These are phyloP conservation scores for Silurus aristotelis DNA, from an alignment of 2,797 vertebrate species.

Conservation along the genomic window DNA sequence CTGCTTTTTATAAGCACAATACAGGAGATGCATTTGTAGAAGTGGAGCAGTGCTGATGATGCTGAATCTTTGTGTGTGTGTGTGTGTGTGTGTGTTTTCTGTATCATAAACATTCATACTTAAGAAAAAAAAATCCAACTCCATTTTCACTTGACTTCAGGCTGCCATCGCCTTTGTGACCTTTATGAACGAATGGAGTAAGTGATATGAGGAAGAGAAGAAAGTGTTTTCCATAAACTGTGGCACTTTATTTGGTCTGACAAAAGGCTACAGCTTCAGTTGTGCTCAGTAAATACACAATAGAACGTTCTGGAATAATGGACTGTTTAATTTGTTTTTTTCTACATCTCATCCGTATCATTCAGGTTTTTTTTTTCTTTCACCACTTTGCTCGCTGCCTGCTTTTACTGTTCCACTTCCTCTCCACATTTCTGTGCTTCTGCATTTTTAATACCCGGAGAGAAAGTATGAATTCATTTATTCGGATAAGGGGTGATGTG, in stretches of 20 bases:
- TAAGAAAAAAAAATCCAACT: neutral
- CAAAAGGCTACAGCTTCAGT: constrained; percentile 22
- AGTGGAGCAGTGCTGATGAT: neutral
- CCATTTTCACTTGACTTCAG: constrained; percentile 22
- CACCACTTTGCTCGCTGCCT: constrained; percentile 19
- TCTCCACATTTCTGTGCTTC: neutral
- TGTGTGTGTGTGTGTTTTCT: constrained; percentile 10
- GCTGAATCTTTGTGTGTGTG: constrained; percentile 11
- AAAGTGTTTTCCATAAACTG: constrained; percentile 6
- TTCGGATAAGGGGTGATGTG: constrained; percentile 16
- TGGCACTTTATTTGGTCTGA: constrained; percentile 6
- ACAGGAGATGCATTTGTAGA: neutral
- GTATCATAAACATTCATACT: neutral
- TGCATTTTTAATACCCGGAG: neutral
- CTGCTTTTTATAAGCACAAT: neutral
- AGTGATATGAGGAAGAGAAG: constrained; percentile 5
- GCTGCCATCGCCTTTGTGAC: constrained; percentile 9
- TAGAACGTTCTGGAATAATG: constrained; percentile 34
- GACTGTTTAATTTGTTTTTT: constrained; percentile 41
- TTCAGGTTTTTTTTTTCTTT: constrained; percentile 19
- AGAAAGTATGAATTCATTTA: constrained; percentile 1
- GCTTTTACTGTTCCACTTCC: neutral
- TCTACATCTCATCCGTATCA: constrained; percentile 5
- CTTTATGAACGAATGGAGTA: constrained; percentile 9
- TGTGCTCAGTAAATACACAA: constrained; percentile 17